Percentiles rank a stretch among this genome's conserved stretches.
Conservation (phyloP, 2,113 vertebrate genomes). For the Drymodes brunneopygia region DNA sequence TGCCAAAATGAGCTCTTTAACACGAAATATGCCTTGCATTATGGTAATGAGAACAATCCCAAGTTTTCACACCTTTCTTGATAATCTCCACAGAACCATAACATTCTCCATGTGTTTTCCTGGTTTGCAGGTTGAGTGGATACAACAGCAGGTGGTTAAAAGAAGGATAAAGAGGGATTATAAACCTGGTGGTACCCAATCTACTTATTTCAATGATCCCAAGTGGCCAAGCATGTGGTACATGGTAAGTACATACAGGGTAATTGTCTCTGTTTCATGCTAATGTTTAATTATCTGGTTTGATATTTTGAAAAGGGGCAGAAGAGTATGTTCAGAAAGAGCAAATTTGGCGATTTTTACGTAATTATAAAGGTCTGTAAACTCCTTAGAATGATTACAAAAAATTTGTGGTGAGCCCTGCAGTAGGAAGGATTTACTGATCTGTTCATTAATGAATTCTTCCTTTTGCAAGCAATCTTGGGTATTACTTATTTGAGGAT, state of each 20-base stretch:
- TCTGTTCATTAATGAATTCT: neutral
- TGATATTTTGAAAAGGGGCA: neutral
- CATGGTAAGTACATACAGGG: constrained; percentile 84
- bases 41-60: neutral
- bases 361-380: neutral
- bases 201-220: constrained; percentile 94
- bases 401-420: neutral
- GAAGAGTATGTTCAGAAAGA: neutral
- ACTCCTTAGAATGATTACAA: neutral
- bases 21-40: neutral
- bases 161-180: constrained; percentile 95
- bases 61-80: constrained; percentile 11
- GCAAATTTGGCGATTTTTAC: neutral
- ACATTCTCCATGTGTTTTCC: constrained; percentile 42
- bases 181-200: constrained; percentile 80
- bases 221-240: constrained; percentile 99
- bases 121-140: constrained; percentile 93
- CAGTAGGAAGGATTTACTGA: neutral
- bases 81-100: neutral
- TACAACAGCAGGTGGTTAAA: constrained; percentile 96
- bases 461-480: neutral
- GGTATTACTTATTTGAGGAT: neutral
- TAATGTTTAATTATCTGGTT: neutral
- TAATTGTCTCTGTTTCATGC: neutral
- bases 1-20: neutral